Conservation (phyloP, 2,888 invertebrate genomes). For the Deroplatys truncata region DNA sequence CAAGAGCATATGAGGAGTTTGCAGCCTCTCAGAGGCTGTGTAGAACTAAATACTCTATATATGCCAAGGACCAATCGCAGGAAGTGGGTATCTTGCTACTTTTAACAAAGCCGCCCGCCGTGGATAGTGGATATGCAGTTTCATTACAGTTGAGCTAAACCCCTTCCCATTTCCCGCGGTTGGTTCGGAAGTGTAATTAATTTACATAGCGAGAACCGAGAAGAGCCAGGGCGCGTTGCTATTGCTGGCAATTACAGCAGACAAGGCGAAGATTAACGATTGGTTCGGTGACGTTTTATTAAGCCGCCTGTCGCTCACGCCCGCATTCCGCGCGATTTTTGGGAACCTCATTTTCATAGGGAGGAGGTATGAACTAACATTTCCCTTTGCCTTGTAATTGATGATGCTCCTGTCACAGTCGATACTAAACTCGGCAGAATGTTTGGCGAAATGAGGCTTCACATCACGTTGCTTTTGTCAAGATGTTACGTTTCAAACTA, state of each 20-base stretch:
- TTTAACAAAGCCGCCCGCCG: too few relatives aligned
- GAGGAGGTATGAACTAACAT: not conserved
- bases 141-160: not conserved
- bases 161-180: not conserved
- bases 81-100: too few relatives aligned
- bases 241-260: constrained; percentile 27
- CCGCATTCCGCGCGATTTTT: constrained; percentile 31
- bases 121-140: not conserved
- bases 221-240: not conserved
- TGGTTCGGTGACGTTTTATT: constrained; percentile 29
- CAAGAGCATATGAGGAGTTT: too few relatives aligned
- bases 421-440: not conserved
- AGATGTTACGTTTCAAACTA: not conserved
- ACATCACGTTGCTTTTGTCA: not conserved
- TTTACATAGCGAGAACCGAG: constrained; percentile 3
- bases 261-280: constrained; percentile 30
- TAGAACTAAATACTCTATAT: too few relatives aligned
- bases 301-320: constrained; percentile 28
- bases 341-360: constrained; percentile 30
- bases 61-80: too few relatives aligned
- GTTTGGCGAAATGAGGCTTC: not conserved
- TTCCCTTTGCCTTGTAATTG: not conserved
- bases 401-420: constrained; percentile 6
- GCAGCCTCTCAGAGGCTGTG: too few relatives aligned
- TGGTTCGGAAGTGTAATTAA: constrained; percentile 20